Conservation (phyloP, 2,113 vertebrate genomes). For the Paramormyrops kingsleyae region DNA sequence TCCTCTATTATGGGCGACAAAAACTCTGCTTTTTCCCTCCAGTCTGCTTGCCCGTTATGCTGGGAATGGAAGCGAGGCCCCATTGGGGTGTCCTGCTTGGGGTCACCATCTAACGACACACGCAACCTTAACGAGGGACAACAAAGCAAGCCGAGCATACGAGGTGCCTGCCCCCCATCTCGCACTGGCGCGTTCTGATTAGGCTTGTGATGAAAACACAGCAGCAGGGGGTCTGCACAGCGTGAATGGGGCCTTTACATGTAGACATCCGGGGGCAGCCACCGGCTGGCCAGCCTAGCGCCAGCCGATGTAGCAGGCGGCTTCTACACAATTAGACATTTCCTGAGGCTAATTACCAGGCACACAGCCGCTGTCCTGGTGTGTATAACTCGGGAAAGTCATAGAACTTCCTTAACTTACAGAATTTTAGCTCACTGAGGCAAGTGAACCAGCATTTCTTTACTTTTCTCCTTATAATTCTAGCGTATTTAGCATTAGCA, state of each 20-base stretch:
- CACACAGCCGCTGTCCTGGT: background rate
- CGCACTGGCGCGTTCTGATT: background rate
- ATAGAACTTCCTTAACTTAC: background rate
- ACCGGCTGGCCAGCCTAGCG: background rate
- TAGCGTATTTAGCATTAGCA: background rate
- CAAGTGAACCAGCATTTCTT: background rate
- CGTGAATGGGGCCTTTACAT: background rate
- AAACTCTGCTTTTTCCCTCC: background rate
- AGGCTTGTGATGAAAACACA: background rate
- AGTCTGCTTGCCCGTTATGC: too few species aligned
- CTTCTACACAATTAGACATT: background rate
- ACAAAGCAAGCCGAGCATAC: background rate
- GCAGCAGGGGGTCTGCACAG: background rate
- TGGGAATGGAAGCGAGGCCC: background rate
- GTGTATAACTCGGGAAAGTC: background rate
- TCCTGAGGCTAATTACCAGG: background rate
- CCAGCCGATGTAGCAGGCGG: background rate
- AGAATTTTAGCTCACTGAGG: background rate
- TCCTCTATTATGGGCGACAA: background rate
- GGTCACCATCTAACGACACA: background rate
- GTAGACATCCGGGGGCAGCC: background rate
- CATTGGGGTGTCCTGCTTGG: background rate
- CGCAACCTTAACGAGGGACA: slow-evolving; percentile 6
- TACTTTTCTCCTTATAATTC: background rate
- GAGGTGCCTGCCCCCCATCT: background rate